Conservation (phyloP, 2,113 vertebrate species). For the Bambusicola thoracicus region DNA sequence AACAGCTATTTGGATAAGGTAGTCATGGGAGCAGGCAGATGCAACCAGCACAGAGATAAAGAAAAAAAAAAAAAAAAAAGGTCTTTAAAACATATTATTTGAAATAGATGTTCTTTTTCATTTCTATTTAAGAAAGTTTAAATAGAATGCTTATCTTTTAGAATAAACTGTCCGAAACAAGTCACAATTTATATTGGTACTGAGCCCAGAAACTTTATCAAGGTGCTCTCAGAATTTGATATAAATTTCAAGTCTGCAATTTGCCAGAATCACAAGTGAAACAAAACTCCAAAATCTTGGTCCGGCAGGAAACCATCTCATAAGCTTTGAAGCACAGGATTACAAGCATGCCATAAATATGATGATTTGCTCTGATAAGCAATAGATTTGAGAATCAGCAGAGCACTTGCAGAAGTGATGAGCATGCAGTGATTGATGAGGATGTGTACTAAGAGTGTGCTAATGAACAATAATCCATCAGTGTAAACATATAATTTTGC, state of each 20-base stretch:
- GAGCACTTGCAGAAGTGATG: neutral
- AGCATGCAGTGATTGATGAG: neutral
- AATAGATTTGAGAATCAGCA: neutral
- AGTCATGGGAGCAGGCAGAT: neutral
- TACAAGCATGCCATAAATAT: no score
- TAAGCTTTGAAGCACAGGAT: neutral
- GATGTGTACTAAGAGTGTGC: neutral
- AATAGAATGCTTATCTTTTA: neutral
- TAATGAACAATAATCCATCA: slow-evolving; percentile 28
- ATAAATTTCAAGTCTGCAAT: neutral
- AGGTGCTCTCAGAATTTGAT: neutral
- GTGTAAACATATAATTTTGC: slow-evolving; percentile 48
- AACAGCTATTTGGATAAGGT: neutral
- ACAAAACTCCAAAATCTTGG: neutral
- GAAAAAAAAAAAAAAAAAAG: neutral
- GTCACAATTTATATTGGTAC: neutral
- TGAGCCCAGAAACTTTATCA: neutral
- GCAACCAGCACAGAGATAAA: neutral
- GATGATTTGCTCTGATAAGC: neutral
- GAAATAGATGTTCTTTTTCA: neutral
- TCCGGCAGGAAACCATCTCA: neutral
- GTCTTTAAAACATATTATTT: neutral
- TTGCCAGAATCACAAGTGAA: neutral
- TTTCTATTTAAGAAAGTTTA: neutral
- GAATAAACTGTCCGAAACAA: neutral